Evolutionary conservation across 2,888 invertebrate species (phyloP), one percentile per base, ranked within the genome.

Genomic region (Lasius platythorax): DNA sequence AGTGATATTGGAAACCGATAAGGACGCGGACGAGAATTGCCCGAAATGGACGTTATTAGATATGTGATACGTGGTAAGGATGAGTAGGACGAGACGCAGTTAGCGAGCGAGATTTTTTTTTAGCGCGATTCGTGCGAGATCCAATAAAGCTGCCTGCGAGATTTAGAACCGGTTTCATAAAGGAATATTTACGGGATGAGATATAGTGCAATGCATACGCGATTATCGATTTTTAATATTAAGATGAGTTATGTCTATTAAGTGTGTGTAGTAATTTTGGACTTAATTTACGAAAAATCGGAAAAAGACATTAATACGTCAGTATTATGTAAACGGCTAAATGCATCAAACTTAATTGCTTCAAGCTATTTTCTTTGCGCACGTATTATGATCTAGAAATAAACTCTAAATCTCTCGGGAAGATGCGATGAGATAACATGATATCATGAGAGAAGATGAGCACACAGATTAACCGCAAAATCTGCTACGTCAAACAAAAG

Each of bases 1-100:
- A 84, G 89, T 86, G 82, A 88, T 90, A 90, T 90, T 81, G 90
- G 89, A 90, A 90, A 90, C 76, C 90, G 89, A 90, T 90, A 90
- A 88, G 88, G 85, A 88, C 82, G 79, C 85, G 83, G 85, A 90
- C 82, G 89, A 87, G 88, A 85, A 89, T 89, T 86, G 90, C 67
- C 33, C 78, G 83, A 75, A 87, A 83, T 74, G 84, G 83, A 67
- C 82, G 84, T 86, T 87, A 87, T 87, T 86, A 82, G 87, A 90
- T 90, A 88, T 88, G 87, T 82, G 87, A 73, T 79, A 86, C 81
- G 81, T 76, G 82, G 63, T 78, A 61, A 73, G 66, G 58, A 83
- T 40, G 56, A 43, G 33, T 12, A 15, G n/a, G 56, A 33, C 33
- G 53, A 40, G 61, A 75, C 30, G 58, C 74, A 85, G 87, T 87